Evolutionary conservation across 2,888 invertebrate species (phyloP).

Genomic region (Nomada hirtipes): DNA sequence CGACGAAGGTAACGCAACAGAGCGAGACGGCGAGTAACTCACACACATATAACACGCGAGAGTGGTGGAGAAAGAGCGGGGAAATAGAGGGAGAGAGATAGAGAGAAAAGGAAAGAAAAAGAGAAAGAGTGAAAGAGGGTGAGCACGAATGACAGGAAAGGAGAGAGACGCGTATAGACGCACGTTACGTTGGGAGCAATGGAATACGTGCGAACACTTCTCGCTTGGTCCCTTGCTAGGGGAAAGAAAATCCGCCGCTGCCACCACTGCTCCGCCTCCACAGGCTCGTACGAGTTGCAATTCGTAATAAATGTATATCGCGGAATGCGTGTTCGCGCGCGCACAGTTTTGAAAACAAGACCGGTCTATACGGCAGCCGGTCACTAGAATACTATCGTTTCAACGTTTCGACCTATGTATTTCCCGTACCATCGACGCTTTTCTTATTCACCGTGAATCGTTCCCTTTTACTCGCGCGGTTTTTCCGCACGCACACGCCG

Average conservation of each 20-base stretch:
- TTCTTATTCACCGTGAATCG: constrained; percentile 13
- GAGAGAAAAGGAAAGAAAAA: constrained; percentile 2
- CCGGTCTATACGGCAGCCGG: constrained; percentile 41
- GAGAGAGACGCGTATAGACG: constrained; percentile 35
- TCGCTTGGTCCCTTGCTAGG: constrained; percentile 41
- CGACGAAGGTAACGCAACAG: constrained; percentile 48
- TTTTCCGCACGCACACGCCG: constrained; percentile 78
- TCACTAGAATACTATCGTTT: constrained; percentile 31
- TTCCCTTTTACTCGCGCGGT: constrained; percentile 60
- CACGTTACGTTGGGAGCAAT: constrained; percentile 48
- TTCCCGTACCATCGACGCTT: constrained; percentile 34
- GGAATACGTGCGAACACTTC: constrained; percentile 49
- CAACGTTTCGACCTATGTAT: constrained; percentile 25
- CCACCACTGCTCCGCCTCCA: constrained; percentile 51
- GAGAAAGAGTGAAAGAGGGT: background rate
- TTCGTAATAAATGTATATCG: constrained; percentile 27
- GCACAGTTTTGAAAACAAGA: constrained; percentile 71
- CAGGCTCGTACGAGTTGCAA: constrained; percentile 10
- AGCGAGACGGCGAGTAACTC: constrained; percentile 43
- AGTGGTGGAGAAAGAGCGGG: constrained; percentile 28
- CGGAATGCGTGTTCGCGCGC: constrained; percentile 59
- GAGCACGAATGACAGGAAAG: constrained; percentile 41
- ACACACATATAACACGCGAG: constrained; percentile 46
- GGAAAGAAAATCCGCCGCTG: constrained; percentile 58
- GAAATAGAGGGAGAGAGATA: constrained; percentile 17